Evolutionary conservation across 2,888 invertebrate genomes (phyloP).

Genomic region (Plagiodera versicolora): DNA sequence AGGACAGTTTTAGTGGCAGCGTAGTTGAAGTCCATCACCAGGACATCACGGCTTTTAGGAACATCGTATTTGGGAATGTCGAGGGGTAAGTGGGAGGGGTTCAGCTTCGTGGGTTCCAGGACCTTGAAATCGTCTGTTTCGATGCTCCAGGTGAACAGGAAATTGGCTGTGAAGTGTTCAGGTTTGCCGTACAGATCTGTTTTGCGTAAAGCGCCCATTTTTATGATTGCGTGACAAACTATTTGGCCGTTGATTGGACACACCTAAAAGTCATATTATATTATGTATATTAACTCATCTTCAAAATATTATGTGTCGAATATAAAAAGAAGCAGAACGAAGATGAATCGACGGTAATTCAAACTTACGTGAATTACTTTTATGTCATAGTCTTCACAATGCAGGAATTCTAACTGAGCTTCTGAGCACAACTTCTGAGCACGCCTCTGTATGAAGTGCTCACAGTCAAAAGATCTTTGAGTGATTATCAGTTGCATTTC

Average conservation of each 20-base stretch:
- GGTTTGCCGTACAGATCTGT: slow-evolving; percentile 42
- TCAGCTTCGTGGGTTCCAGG: slow-evolving; percentile 45
- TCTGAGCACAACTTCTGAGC: slow-evolving; percentile 53
- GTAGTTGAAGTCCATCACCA: slow-evolving; percentile 47
- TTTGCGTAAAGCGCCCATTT: slow-evolving; percentile 50
- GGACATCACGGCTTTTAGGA: slow-evolving; percentile 40
- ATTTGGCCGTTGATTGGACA: slow-evolving; percentile 54
- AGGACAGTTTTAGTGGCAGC: slow-evolving; percentile 45
- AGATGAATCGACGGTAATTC: too few species aligned
- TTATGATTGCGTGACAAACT: slow-evolving; percentile 53
- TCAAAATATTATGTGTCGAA: too few species aligned
- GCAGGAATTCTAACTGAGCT: slow-evolving; percentile 50
- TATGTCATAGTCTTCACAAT: slow-evolving; percentile 55
- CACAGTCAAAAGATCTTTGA: slow-evolving; percentile 54
- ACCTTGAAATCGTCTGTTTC: slow-evolving; percentile 50
- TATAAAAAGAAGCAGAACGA: too few species aligned
- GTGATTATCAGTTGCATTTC: slow-evolving; percentile 54
- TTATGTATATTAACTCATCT: too few species aligned
- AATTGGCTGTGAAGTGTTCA: slow-evolving; percentile 47
- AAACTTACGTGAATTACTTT: slow-evolving; percentile 52
- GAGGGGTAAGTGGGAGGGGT: slow-evolving; percentile 39
- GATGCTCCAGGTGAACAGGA: slow-evolving; percentile 53
- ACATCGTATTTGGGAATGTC: slow-evolving; percentile 34
- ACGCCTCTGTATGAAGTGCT: slow-evolving; percentile 53
- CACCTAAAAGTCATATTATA: too few species aligned